phyloP scores from a whole-genome alignment of 2,113 vertebrate species.

The rat (Rattus norvegicus) region DNA sequence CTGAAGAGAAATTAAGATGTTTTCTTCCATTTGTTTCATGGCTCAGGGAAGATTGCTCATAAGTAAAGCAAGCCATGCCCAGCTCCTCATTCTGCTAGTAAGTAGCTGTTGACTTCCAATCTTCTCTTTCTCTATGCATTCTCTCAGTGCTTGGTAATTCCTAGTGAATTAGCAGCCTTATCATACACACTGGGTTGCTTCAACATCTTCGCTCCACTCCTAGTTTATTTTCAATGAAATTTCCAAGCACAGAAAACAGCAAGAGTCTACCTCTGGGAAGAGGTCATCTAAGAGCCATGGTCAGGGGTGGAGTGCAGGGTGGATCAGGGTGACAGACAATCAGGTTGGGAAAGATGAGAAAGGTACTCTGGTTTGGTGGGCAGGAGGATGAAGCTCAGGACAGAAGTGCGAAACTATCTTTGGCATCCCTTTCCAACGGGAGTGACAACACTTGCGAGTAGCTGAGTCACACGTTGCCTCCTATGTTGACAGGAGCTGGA shows the following conservation, averaged over 20 bases:
- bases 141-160: not conserved
- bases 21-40: slow-evolving; percentile 39
- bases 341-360: not conserved
- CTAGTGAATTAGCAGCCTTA: not conserved
- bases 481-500: not conserved
- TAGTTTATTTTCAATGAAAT: not conserved
- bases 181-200: not conserved
- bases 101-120: not conserved
- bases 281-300: not conserved
- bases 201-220: not conserved
- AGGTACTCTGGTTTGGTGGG: not conserved
- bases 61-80: not conserved
- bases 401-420: not conserved
- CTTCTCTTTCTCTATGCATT: not conserved
- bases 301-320: not conserved
- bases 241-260: not conserved
- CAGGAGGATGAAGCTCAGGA: not conserved
- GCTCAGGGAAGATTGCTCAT: slow-evolving; percentile 8
- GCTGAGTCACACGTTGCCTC: not conserved
- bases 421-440: not conserved
- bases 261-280: not conserved
- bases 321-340: not conserved
- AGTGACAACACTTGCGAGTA: not conserved
- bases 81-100: slow-evolving; percentile 17
- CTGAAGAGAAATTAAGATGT: not conserved